Base-by-base conservation (phyloP, 1,140 invertebrate genomes). In the Augochlora pura region DNA sequence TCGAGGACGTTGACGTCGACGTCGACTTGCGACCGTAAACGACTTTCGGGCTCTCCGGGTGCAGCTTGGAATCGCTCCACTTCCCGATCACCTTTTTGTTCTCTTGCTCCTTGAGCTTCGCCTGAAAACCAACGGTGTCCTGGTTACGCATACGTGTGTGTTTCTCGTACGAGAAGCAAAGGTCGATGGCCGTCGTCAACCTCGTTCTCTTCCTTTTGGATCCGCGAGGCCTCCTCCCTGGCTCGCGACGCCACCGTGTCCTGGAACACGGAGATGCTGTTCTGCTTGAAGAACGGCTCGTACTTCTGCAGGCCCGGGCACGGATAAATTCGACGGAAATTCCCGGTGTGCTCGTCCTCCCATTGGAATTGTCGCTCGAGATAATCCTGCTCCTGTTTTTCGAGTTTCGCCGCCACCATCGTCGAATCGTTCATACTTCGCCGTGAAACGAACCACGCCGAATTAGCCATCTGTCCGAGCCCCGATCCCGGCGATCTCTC, bases 241-340 rank as follows among this genome's bases (percentile, higher is more conserved):
- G 96, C 96, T 84, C 95, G 95, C 54, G 96, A 97, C 0, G 96
- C 94, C 27, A 96, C 95, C n/a, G 96, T 97, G 84, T 96, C 96
- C 74, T 96, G 95, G 89, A 96, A 97, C 54, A 97, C 92, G 1
- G 96, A 95, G 67, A 93, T 95, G 54, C 94, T 94, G 74, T 94
- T 96, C 91, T 96, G 96, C 85, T 96, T 95, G 92, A 97, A 97
- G 89, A 95, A 96, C 70, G 94, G 94, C 66, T 95, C 94, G 88
- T 97, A 97, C 86, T 95, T 95, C 65, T 94, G 90, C 42, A 75
- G 79, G 63, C 88, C 85, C n/a, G 78, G 75, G 42, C 63, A 79
- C 46, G 88, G 86, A 82, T 92, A 90, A 79, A 93, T 87, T 87
- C 88, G 79, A 67, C 89, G 86, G 72, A 90, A 91, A 88, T 92